Evolutionary conservation across 2,888 invertebrate genomes (phyloP).

Genomic region (Rhingia rostrata): DNA sequence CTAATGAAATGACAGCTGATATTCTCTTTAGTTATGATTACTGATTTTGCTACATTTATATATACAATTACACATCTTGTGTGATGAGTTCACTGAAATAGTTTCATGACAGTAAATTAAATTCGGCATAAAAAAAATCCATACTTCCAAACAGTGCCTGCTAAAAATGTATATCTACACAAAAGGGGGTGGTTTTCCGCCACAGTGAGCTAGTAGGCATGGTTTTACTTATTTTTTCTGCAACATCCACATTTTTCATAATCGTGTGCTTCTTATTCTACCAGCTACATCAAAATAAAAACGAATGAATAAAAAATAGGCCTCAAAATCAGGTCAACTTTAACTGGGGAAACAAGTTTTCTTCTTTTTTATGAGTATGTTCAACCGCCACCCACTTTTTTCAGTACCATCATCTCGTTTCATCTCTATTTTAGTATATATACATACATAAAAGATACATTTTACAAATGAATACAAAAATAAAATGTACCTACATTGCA

Average conservation of each 20-base stretch:
- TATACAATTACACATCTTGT: neutral
- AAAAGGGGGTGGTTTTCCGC: constrained; percentile 24
- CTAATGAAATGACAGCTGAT: constrained; percentile 23
- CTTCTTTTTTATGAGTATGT: constrained; percentile 21
- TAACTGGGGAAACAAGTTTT: constrained; percentile 64
- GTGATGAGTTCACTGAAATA: neutral
- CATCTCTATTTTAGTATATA: constrained; percentile 50
- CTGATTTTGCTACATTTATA: neutral
- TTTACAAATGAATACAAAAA: constrained; percentile 29
- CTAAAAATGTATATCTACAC: neutral
- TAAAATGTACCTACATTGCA: constrained; percentile 38
- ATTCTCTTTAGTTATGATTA: neutral
- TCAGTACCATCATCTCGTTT: constrained; percentile 57
- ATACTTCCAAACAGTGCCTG: constrained; percentile 8
- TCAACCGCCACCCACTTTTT: constrained; percentile 38
- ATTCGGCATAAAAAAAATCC: neutral
- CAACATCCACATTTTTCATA: constrained; percentile 44
- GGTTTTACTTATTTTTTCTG: constrained; percentile 13
- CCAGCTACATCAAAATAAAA: constrained; percentile 39
- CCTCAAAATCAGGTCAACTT: constrained; percentile 73
- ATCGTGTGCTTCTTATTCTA: constrained; percentile 16
- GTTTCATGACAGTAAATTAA: constrained; percentile 1
- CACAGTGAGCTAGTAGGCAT: constrained; percentile 7
- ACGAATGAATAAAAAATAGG: constrained; percentile 68
- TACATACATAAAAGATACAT: constrained; percentile 26